Evolutionary conservation across 2,797 vertebrate genomes (phyloP), one percentile per base, ranked within the genome.

Genomic region (Lerista edwardsae): DNA sequence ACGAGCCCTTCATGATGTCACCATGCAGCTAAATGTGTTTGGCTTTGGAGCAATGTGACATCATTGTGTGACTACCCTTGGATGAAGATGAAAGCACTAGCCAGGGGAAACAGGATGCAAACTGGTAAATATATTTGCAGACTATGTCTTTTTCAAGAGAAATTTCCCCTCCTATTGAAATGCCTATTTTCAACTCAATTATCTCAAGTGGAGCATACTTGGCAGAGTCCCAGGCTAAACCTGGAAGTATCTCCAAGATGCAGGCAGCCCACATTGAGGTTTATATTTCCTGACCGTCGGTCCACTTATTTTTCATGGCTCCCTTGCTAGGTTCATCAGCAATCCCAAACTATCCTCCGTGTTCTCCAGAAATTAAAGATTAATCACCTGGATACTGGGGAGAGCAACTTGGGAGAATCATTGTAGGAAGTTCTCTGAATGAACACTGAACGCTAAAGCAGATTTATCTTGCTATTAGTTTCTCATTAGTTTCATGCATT

Each of bases 381-480:
- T 82, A 86, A 81, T 64, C 77, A 80, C 61, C 61, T 59, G 79
- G 76, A 51, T 34, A 64, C 9, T 88, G 65, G 31, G 84, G 86
- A 57, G 41, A 80, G 84, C 36, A 51, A 72, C 76, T 87, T 65
- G 79, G 69, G 57, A 31, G 71, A 86, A 79, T 82, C 86, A 83
- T 68, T 84, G 59, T 73, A 44, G 7, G 29, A 41, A 67, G 68
- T 78, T 83, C 69, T 68, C 51, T 17, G 51, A 64, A 84, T 84
- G 69, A 75, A 80, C 72, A 61, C 31, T 39, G 62, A 62, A 88
- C 69, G 73, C 79, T 82, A 76, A 86, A 82, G 41, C 39, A 82
- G 79, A 86, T 86, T 82, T 86, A 77, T 86, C 79, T 86, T 72
- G 55, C 80, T 85, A 80, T 80, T 86, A 86, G 79, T 69, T 75